Percentiles rank a stretch among this genome's conserved stretches.
phyloP scores from a whole-genome alignment of 1,140 invertebrate genomes.

The Drosophila pachea region DNA sequence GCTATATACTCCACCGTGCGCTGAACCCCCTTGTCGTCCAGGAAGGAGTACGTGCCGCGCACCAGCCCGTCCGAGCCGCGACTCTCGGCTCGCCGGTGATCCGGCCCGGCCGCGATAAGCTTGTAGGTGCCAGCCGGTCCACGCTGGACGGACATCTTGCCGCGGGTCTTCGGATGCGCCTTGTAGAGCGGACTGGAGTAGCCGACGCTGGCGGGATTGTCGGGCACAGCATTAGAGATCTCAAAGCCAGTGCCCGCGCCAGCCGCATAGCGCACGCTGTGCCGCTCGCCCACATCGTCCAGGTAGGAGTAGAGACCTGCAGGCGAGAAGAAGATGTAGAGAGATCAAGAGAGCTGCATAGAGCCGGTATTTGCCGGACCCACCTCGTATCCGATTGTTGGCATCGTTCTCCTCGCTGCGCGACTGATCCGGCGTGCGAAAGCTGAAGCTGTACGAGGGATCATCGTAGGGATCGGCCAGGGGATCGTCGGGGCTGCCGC shows the following conservation, averaged over 20 bases:
- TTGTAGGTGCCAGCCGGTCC: conserved; percentile 79
- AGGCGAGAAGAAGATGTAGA: neutral
- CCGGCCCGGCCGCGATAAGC: conserved; percentile 85
- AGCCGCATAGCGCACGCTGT: conserved; percentile 86
- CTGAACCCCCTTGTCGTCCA: conserved; percentile 87
- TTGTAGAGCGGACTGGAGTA: conserved; percentile 75
- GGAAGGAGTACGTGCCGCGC: conserved; percentile 86
- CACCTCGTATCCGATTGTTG: conserved; percentile 81
- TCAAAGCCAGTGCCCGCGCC: conserved; percentile 86
- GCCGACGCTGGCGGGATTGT: conserved; percentile 79
- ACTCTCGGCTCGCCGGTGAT: conserved; percentile 85
- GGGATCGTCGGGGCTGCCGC: conserved; percentile 83
- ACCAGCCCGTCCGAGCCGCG: conserved; percentile 85
- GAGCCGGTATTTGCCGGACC: too few relatives aligned
- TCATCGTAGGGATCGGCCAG: conserved; percentile 86
- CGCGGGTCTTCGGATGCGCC: conserved; percentile 61
- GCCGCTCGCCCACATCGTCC: conserved; percentile 85
- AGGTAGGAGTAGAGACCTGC: conserved; percentile 84
- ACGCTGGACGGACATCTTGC: conserved; percentile 72
- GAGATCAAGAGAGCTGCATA: too few relatives aligned
- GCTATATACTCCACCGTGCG: conserved; percentile 86
- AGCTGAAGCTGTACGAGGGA: conserved; percentile 84
- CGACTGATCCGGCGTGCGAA: conserved; percentile 83
- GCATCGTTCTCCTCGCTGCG: conserved; percentile 83
- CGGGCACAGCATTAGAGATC: conserved; percentile 84